Evolutionary conservation across 2,888 invertebrate genomes (phyloP).

Genomic region (Napeogenes inachia): DNA sequence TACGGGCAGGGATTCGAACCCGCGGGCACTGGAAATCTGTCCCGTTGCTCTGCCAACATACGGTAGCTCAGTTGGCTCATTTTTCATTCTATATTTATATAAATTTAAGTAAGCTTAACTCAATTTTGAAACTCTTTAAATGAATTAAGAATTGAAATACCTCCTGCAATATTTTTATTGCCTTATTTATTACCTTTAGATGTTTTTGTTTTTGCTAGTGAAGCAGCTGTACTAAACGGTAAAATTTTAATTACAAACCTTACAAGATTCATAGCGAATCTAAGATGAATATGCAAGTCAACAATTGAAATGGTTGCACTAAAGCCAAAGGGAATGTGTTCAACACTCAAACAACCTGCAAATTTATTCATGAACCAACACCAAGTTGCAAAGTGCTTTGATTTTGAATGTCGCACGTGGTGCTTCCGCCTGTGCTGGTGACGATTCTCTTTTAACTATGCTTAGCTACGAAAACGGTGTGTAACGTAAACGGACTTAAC

Average conservation of each 20-base stretch:
- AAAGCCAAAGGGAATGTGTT: constrained; percentile 20
- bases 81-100: too few relatives aligned
- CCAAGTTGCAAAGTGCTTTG: constrained; percentile 41
- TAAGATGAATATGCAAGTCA: constrained; percentile 22
- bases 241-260: not conserved
- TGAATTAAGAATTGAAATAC: too few relatives aligned
- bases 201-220: too few relatives aligned
- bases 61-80: too few relatives aligned
- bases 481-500: not conserved
- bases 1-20: too few relatives aligned
- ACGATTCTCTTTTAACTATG: not conserved
- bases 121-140: too few relatives aligned
- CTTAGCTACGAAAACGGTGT: constrained; percentile 1
- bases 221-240: too few relatives aligned
- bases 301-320: constrained; percentile 18
- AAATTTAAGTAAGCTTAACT: too few relatives aligned
- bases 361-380: constrained; percentile 47
- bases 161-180: too few relatives aligned
- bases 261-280: not conserved
- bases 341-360: constrained; percentile 37
- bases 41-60: too few relatives aligned
- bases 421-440: constrained; percentile 33
- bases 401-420: constrained; percentile 49
- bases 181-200: too few relatives aligned
- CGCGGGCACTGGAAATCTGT: too few relatives aligned